Conservation (phyloP, 2,888 invertebrate species). For the Nipponacmea schrenckii region DNA sequence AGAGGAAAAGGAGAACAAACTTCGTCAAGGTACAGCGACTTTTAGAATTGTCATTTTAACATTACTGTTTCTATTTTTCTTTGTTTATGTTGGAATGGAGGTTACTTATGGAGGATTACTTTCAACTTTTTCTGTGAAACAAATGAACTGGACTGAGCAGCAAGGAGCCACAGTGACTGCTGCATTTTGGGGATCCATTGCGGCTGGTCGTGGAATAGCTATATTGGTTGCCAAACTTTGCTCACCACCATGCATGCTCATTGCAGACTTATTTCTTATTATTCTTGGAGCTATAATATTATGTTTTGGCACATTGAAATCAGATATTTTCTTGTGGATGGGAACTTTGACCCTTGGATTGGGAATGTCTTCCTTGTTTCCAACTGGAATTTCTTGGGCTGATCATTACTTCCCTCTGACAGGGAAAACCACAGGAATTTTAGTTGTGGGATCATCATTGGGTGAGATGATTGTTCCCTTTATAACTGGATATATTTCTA, state of each 20-base stretch:
- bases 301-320: slow-evolving; percentile 51
- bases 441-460: slow-evolving; percentile 67
- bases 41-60: slow-evolving; percentile 57
- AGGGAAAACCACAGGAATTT: slow-evolving; percentile 68
- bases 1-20: slow-evolving; percentile 18
- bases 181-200: slow-evolving; percentile 69
- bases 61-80: slow-evolving; percentile 66
- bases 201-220: slow-evolving; percentile 66
- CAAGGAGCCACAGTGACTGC: slow-evolving; percentile 67
- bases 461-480: slow-evolving; percentile 69
- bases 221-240: slow-evolving; percentile 67
- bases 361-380: slow-evolving; percentile 69
- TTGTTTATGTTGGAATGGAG: slow-evolving; percentile 68
- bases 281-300: slow-evolving; percentile 62
- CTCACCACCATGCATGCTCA: slow-evolving; percentile 65
- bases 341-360: slow-evolving; percentile 67
- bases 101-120: slow-evolving; percentile 69
- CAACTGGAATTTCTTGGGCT: slow-evolving; percentile 69
- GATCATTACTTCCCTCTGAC: slow-evolving; percentile 68
- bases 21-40: slow-evolving; percentile 16
- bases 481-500: slow-evolving; percentile 64
- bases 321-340: slow-evolving; percentile 63
- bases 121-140: slow-evolving; percentile 64
- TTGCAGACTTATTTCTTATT: slow-evolving; percentile 60
- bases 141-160: slow-evolving; percentile 58